These are phyloP conservation scores for Listronotus bonariensis DNA, from an alignment of 1,140 invertebrate species.

Conservation along the genomic window DNA sequence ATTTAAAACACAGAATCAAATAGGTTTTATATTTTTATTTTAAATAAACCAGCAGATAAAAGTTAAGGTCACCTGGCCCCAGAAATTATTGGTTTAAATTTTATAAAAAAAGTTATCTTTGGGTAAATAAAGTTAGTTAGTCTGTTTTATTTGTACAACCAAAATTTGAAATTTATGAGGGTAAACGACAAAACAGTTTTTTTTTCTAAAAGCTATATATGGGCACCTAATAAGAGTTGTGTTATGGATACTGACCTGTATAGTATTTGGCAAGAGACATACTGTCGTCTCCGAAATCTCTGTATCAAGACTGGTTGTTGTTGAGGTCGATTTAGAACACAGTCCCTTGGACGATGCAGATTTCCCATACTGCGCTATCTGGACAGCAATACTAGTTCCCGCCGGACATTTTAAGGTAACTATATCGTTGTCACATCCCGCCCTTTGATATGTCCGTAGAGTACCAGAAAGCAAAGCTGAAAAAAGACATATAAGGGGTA, in stretches of 20 bases:
- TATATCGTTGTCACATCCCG: constrained; percentile 84
- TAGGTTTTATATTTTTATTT: constrained; percentile 2
- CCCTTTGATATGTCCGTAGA: constrained; percentile 83
- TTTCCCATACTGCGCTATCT: constrained; percentile 73
- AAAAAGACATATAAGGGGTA: not conserved
- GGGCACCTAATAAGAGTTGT: not conserved
- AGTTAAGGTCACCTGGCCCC: too few relatives aligned
- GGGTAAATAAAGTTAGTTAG: too few relatives aligned
- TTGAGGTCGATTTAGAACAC: constrained; percentile 55
- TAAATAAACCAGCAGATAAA: not conserved
- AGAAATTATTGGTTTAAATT: too few relatives aligned
- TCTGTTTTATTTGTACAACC: too few relatives aligned
- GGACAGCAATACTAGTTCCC: constrained; percentile 85
- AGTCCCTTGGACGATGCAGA: constrained; percentile 55
- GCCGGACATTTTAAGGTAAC: constrained; percentile 82
- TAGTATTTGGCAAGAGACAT: constrained; percentile 60
- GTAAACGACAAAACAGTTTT: too few relatives aligned
- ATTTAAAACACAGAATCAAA: constrained; percentile 15
- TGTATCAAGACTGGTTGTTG: constrained; percentile 35
- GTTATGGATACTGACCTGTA: constrained; percentile 61
- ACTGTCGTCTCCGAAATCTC: constrained; percentile 54
- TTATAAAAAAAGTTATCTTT: too few relatives aligned
- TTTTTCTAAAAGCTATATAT: too few relatives aligned
- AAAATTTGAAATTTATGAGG: too few relatives aligned
- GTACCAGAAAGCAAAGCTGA: constrained; percentile 85